A percentile compares a stretch with the other conserved stretches of the same genome.
Evolutionary conservation across 2,888 invertebrate species (phyloP).

Genomic region (Beris chalybata): DNA sequence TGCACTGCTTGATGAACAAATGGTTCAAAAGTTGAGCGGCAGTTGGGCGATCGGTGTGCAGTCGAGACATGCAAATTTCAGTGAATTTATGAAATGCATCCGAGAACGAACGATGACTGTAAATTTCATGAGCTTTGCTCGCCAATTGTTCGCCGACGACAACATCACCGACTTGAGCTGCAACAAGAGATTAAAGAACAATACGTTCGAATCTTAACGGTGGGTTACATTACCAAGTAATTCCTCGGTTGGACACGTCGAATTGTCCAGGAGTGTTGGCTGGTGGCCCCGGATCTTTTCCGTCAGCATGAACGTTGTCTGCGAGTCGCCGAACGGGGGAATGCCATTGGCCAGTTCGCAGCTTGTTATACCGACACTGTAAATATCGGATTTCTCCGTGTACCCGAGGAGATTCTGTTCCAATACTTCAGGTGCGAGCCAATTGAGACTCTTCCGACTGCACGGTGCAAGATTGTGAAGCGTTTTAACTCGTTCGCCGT

Average conservation of each 20-base stretch:
- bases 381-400: slow-evolving; percentile 86
- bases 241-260: slow-evolving; percentile 64
- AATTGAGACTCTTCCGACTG: slow-evolving; percentile 66
- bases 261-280: slow-evolving; percentile 74
- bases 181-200: neutral
- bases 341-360: slow-evolving; percentile 89
- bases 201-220: neutral
- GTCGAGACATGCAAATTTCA: slow-evolving; percentile 70
- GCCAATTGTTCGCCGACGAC: slow-evolving; percentile 53
- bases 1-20: slow-evolving; percentile 72
- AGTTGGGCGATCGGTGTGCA: slow-evolving; percentile 69
- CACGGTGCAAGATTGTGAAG: slow-evolving; percentile 79
- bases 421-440: slow-evolving; percentile 89
- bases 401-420: slow-evolving; percentile 89
- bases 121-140: slow-evolving; percentile 56
- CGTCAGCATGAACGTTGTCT: slow-evolving; percentile 86
- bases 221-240: slow-evolving; percentile 47
- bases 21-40: slow-evolving; percentile 71
- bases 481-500: slow-evolving; percentile 69
- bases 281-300: slow-evolving; percentile 79
- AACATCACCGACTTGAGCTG: slow-evolving; percentile 52
- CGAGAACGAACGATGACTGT: slow-evolving; percentile 67
- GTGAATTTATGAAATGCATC: slow-evolving; percentile 78
- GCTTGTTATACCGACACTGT: slow-evolving; percentile 84
- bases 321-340: slow-evolving; percentile 82